Evolutionary conservation across 2,113 vertebrate genomes (phyloP).

Genomic region (Sterrhoptilus dennistouni): DNA sequence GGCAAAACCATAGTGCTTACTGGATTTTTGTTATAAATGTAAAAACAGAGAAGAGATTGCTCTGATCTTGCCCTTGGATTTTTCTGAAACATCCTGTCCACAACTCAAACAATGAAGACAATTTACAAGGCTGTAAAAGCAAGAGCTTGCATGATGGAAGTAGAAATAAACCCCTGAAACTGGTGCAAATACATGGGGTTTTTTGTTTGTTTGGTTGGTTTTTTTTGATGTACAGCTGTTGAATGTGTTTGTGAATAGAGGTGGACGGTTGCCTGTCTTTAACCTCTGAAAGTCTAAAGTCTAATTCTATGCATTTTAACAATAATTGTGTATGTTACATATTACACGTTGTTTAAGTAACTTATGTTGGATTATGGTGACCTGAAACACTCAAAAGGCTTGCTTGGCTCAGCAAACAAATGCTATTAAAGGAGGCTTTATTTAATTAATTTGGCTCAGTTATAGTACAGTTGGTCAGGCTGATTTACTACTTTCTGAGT

Average conservation of each 20-base stretch:
- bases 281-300: not conserved
- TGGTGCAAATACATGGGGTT: rapidly evolving
- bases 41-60: not conserved
- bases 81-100: not conserved
- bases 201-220: too few relatives aligned
- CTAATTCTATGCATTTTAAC: not conserved
- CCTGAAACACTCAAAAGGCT: not conserved
- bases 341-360: not conserved
- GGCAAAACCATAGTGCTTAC: not conserved
- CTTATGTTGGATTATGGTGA: not conserved
- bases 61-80: not conserved
- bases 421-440: not conserved
- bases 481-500: not conserved
- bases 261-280: not conserved
- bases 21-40: not conserved
- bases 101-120: not conserved
- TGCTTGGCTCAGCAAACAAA: not conserved
- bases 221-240: not conserved
- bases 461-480: not conserved
- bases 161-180: not conserved
- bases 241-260: not conserved
- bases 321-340: not conserved
- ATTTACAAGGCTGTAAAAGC: not conserved
- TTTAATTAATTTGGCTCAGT: not conserved
- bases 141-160: not conserved